Percentiles rank a stretch among this genome's conserved stretches.
Evolutionary conservation across 1,140 invertebrate species (phyloP).

Genomic region (Drosophila triauraria): DNA sequence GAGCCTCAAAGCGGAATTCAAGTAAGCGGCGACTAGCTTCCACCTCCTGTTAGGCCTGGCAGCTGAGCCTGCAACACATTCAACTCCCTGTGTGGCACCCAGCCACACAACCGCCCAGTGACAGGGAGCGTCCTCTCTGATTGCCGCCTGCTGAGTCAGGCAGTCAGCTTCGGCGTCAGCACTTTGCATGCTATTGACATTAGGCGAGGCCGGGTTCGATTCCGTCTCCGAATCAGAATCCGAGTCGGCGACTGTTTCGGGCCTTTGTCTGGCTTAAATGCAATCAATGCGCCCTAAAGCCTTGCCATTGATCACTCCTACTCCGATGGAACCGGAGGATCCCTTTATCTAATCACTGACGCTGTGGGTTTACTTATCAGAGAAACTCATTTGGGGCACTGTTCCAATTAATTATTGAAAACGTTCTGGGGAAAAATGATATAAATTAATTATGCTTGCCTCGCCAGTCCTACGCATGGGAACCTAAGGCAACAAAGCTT

Average conservation of each 20-base stretch:
- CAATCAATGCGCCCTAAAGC: conserved; percentile 57
- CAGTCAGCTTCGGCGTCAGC: conserved; percentile 41
- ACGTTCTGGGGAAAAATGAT: conserved; percentile 58
- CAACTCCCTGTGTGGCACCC: background rate
- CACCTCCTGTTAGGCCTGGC: conserved; percentile 20
- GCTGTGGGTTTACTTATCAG: background rate
- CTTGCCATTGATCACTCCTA: conserved; percentile 18
- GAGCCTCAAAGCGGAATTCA: background rate
- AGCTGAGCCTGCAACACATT: conserved; percentile 31
- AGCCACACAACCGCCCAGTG: conserved; percentile 24
- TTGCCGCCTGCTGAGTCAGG: conserved; percentile 76
- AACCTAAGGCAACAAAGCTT: conserved; percentile 58
- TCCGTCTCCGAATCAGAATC: conserved; percentile 21
- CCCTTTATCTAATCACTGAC: background rate
- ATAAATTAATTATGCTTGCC: conserved; percentile 78
- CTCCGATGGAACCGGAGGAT: conserved; percentile 16
- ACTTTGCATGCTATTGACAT: conserved; percentile 69
- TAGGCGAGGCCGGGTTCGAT: conserved; percentile 2
- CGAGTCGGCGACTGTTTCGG: conserved; percentile 6
- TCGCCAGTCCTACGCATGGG: conserved; percentile 37
- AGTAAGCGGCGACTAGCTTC: background rate
- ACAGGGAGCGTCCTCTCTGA: conserved; percentile 60
- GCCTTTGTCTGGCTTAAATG: conserved; percentile 57
- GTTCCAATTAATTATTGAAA: conserved; percentile 75
- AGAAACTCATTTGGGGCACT: conserved; percentile 4